Percentiles rank a stretch among this genome's conserved stretches.
Conservation (phyloP, 92 coral and sea anemone genomes). For the Bergia puertoricense region DNA sequence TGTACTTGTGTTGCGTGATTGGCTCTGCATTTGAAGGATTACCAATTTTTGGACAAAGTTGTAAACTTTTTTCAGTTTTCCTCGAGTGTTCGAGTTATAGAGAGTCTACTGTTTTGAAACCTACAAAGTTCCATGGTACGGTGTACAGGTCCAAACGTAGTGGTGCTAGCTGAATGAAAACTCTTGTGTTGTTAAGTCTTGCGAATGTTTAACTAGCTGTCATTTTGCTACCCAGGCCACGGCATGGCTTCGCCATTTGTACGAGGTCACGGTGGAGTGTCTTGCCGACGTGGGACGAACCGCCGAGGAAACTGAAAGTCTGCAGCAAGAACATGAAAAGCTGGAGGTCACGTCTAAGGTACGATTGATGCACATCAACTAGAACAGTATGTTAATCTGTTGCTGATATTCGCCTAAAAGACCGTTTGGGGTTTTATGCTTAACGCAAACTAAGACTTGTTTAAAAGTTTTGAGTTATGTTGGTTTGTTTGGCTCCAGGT, state of each 20-base stretch:
- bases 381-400: not conserved
- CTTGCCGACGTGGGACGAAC: constrained; percentile 88
- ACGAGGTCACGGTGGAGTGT: constrained; percentile 75
- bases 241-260: constrained; percentile 85
- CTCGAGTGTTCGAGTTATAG: no score
- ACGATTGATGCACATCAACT: constrained; percentile 4
- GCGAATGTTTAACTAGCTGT: not conserved
- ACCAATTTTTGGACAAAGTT: no score
- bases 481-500: no score
- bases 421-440: no score
- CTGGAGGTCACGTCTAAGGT: constrained; percentile 94
- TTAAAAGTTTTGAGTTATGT: no score
- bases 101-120: no score
- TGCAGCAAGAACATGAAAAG: constrained; percentile 91
- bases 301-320: constrained; percentile 78
- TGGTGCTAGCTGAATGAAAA: not conserved
- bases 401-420: not conserved
- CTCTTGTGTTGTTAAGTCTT: not conserved
- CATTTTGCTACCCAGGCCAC: constrained; percentile 67
- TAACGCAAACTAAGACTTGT: no score
- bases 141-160: not conserved
- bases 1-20: no score
- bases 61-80: no score
- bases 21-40: no score
- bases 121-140: not conserved